Conservation (phyloP, 2,888 invertebrate genomes). For the Chesias legatella region DNA sequence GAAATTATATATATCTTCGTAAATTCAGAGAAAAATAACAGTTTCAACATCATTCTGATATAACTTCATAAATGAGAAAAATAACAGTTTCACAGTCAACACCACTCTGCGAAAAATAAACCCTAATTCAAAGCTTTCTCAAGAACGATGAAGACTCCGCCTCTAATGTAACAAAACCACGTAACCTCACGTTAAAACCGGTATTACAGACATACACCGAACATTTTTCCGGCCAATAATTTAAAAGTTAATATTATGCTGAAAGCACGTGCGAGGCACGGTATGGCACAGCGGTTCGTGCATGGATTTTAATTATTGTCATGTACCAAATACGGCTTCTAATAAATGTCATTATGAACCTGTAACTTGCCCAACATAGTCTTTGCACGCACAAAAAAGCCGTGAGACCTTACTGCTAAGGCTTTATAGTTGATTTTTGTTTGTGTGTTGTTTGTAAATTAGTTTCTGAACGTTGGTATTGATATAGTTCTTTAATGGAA, state of each 20-base stretch:
- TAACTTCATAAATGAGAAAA: too few relatives aligned
- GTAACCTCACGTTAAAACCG: slow-evolving; percentile 16
- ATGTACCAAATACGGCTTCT: slow-evolving; percentile 77
- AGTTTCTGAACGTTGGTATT: slow-evolving; percentile 36
- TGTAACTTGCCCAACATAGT: slow-evolving; percentile 46
- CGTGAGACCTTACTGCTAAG: slow-evolving; percentile 19
- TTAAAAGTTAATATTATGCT: slow-evolving; percentile 69
- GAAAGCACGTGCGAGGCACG: slow-evolving; percentile 67
- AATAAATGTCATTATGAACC: slow-evolving; percentile 79
- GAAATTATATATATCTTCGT: too few relatives aligned
- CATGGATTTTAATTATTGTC: slow-evolving; percentile 79
- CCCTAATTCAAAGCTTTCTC: not conserved
- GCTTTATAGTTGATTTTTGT: slow-evolving; percentile 29
- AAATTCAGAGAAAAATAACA: too few relatives aligned
- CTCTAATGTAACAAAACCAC: slow-evolving; percentile 9
- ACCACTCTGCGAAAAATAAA: too few relatives aligned
- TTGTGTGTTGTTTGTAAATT: not conserved
- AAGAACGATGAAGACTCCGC: slow-evolving; percentile 15
- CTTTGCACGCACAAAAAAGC: slow-evolving; percentile 8
- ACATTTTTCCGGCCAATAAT: slow-evolving; percentile 53
- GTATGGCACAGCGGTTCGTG: slow-evolving; percentile 74
- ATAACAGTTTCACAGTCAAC: too few relatives aligned
- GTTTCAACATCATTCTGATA: too few relatives aligned
- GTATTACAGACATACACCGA: slow-evolving; percentile 37
- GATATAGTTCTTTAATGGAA: slow-evolving; percentile 75